These are phyloP conservation scores for Tinamus guttatus DNA, from an alignment of 2,113 vertebrate species.

Conservation along the genomic window DNA sequence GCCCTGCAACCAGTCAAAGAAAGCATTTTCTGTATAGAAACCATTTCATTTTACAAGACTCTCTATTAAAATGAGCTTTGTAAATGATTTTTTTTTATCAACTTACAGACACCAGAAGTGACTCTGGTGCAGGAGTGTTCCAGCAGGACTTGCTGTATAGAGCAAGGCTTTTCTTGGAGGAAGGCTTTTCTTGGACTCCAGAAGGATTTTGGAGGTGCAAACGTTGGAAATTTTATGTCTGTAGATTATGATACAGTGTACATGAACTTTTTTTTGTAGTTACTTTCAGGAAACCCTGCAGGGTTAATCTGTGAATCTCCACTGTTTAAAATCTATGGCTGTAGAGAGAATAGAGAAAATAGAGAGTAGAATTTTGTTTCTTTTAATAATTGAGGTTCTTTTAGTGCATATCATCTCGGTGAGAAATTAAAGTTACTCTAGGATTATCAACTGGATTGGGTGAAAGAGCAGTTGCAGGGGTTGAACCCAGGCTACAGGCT, in stretches of 20 bases:
- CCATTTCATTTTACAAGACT: background rate
- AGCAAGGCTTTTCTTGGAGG: background rate
- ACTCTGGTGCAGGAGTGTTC: background rate
- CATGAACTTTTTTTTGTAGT: background rate
- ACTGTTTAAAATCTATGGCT: background rate
- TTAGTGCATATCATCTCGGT: slow-evolving; percentile 39
- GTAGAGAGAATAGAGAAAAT: background rate
- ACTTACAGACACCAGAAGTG: background rate
- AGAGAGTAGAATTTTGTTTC: slow-evolving; percentile 17
- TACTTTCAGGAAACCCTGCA: background rate
- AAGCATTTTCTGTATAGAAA: background rate
- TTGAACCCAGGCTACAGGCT: background rate
- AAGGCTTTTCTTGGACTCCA: background rate
- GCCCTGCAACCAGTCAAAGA: background rate
- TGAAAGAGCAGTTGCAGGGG: background rate
- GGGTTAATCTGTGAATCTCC: background rate
- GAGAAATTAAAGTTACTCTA: slow-evolving; percentile 55
- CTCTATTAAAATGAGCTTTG: background rate
- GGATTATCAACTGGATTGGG: slow-evolving; percentile 13
- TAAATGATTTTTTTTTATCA: background rate
- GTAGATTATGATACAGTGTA: background rate
- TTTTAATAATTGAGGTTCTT: slow-evolving; percentile 50
- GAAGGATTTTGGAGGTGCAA: background rate
- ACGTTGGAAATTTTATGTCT: background rate
- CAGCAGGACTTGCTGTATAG: background rate